A percentile compares a stretch with the other conserved stretches of the same genome.
Evolutionary conservation across 53 echinoderm and acorn worm genomes (phyloP).

Genomic region (Hippasteria phrygiana): DNA sequence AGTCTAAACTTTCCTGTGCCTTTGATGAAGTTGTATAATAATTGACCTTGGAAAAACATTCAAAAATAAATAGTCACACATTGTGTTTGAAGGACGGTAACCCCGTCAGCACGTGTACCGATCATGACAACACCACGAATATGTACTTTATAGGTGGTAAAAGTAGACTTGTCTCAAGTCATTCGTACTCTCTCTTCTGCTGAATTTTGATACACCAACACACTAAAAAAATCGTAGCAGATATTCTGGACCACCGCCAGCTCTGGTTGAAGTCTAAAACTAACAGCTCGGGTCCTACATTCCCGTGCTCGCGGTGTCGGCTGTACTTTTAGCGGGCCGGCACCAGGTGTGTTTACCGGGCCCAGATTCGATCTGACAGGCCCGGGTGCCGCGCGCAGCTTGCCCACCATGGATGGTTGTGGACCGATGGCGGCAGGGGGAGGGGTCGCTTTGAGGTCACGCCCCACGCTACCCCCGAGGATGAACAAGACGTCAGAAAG

Average conservation of each 20-base stretch:
- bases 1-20: no score
- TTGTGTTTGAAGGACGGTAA: no score
- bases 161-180: background rate
- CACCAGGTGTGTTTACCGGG: conserved; percentile 65
- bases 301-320: conserved; percentile 20
- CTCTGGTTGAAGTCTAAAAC: conserved; percentile 18
- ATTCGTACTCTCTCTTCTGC: no score
- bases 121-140: no score
- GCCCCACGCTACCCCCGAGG: conserved; percentile 18
- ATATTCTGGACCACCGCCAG: background rate
- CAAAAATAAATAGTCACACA: no score
- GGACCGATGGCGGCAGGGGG: conserved; percentile 44
- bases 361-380: conserved; percentile 54
- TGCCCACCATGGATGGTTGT: conserved; percentile 40
- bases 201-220: no score
- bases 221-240: no score
- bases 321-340: conserved; percentile 43
- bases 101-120: background rate
- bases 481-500: background rate
- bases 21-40: no score
- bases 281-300: background rate
- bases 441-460: conserved; percentile 51
- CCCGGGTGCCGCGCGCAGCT: conserved; percentile 31
- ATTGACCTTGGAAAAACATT: no score
- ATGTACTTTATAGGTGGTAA: background rate